Evolutionary conservation across 2,113 vertebrate genomes (phyloP).

Genomic region (Crotalus tigris): DNA sequence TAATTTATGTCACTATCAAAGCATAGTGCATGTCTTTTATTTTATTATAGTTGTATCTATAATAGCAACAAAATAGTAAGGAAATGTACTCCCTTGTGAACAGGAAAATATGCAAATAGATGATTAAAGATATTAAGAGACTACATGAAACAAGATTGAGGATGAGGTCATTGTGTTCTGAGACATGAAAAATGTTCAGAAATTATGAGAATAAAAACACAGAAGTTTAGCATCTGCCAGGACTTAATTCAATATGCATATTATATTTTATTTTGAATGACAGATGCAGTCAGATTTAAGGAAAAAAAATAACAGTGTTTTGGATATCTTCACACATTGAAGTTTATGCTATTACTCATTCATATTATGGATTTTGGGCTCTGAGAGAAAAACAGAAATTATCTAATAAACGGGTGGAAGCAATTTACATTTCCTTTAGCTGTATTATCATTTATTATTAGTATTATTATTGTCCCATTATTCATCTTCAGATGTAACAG

Average conservation of each 20-base stretch:
- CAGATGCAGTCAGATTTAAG: slow-evolving; percentile 7
- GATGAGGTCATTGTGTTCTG: slow-evolving; percentile 7
- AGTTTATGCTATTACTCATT: background rate
- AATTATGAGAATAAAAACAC: slow-evolving; percentile 11
- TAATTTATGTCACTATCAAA: background rate
- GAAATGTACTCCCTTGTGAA: background rate
- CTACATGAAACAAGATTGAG: background rate
- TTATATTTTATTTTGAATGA: background rate
- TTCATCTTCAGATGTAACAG: background rate
- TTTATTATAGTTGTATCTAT: background rate
- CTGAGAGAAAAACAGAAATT: background rate
- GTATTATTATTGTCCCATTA: background rate
- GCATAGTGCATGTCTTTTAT: background rate
- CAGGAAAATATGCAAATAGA: background rate
- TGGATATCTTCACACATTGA: background rate
- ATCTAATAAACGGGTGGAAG: background rate
- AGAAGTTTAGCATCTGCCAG: background rate
- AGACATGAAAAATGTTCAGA: background rate
- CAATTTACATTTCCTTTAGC: background rate
- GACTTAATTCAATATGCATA: slow-evolving; percentile 3
- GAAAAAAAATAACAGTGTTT: background rate
- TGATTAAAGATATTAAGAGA: slow-evolving; percentile 6
- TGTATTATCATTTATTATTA: background rate
- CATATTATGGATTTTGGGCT: background rate
- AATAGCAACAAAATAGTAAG: background rate